Base-by-base conservation (phyloP, 2,888 invertebrate genomes). In the Fissipunctia ypsillon region DNA sequence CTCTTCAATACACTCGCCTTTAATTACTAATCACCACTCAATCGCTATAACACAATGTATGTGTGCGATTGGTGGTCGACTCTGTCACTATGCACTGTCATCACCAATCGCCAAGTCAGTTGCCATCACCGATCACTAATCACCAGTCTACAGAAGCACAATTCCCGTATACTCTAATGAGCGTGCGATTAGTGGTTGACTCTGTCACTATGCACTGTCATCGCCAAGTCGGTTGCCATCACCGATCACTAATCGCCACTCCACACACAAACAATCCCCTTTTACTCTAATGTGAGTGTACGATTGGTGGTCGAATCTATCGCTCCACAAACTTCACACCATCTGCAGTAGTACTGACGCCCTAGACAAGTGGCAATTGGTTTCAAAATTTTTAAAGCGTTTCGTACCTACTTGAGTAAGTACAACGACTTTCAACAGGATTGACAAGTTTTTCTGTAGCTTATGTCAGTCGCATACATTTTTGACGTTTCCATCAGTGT, bases 121-220 rank as follows among this genome's bases (percentile, higher is more conserved):
- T 48, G 3, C 3, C 22, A n/a, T 22, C 22, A 48, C 22, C 3
- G 22, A 48, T 48, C 10, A 35, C 64, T 64, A 50, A 64, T 64
- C 64, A 4, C 50, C 35, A 25, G 50, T 48, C 1, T 2, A 9
- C 3, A 0, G 4, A 19, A 10, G 9, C 48, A 48, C 0, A 22
- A 48, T 48, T 22, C 0, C 3, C 9, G 0, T 48, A 10, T 3
- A 48, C 22, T 48, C 48, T 10, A 48, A 22, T 10, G 3, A 2
- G n/a, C 48, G 22, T 52, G 54, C 64, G 70, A 81, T 78, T 71
- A 70, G 57, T 75, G 61, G 61, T 73, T 78, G 66, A 77, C 74
- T 76, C 60, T 56, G 65, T 75, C 67, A 69, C 79, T 77, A 71
- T 76, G 79, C 76, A 80, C 9, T 45, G 19, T 45, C 43, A 35